Conservation (phyloP, 2,113 vertebrate genomes). For the Grammomys surdaster region DNA sequence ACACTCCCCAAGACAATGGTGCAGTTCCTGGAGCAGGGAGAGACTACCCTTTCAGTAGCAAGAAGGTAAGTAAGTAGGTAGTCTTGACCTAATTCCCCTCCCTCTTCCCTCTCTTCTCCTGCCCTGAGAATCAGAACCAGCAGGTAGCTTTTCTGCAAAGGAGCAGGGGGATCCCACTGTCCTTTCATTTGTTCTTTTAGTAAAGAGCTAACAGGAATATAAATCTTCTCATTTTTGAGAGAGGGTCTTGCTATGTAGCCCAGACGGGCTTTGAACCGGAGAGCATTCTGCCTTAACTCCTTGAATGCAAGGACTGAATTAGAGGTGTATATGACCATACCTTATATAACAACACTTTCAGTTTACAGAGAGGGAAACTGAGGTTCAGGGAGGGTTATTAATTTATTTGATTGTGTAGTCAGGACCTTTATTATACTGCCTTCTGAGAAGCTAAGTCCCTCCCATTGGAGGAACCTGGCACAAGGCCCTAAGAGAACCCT, state of each 20-base stretch:
- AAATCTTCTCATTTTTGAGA: not conserved
- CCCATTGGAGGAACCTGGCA: not conserved
- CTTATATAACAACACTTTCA: not conserved
- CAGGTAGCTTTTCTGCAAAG: not conserved
- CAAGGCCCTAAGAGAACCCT: not conserved
- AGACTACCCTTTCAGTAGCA: constrained; percentile 87
- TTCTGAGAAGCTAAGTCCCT: not conserved
- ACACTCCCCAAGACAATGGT: constrained; percentile 91
- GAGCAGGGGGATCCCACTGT: not conserved
- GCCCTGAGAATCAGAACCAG: not conserved
- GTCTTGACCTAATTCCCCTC: fast-evolving
- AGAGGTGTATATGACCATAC: not conserved
- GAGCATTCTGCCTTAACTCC: not conserved
- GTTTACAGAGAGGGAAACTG: not conserved
- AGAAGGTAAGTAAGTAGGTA: constrained; percentile 82
- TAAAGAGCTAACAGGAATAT: not conserved
- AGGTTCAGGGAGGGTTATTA: not conserved
- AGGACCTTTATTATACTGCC: not conserved
- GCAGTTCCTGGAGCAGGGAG: constrained; percentile 91
- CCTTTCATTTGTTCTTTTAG: constrained; percentile 25
- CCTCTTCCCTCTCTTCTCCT: too few species aligned
- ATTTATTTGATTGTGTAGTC: not conserved
- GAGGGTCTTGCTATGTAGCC: not conserved
- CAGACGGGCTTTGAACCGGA: not conserved
- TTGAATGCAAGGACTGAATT: not conserved